These are phyloP conservation scores for Malurus alboscapulatus DNA, from an alignment of 2,113 vertebrate species.

Conservation along the genomic window DNA sequence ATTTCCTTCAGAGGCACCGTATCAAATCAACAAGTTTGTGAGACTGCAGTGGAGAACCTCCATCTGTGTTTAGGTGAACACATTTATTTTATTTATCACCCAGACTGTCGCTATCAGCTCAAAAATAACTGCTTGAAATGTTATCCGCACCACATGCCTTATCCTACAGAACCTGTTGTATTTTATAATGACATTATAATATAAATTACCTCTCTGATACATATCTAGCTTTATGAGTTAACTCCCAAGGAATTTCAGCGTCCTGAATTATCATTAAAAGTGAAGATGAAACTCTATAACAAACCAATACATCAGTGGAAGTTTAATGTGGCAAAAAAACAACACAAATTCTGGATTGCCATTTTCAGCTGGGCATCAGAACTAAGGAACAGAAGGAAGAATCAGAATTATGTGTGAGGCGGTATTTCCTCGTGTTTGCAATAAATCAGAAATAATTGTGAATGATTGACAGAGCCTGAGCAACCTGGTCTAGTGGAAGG, in stretches of 20 bases:
- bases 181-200: neutral
- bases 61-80: neutral
- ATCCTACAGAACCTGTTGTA: neutral
- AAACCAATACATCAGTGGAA: neutral
- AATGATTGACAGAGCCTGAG: neutral
- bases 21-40: neutral
- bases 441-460: neutral
- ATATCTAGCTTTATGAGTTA: neutral
- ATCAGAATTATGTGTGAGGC: neutral
- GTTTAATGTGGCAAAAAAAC: neutral
- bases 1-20: neutral
- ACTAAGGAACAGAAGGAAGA: neutral
- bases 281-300: neutral
- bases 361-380: neutral
- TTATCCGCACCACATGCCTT: neutral
- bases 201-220: neutral
- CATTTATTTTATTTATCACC: slow-evolving; percentile 22
- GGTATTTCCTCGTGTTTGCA: neutral
- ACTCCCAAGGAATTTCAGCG: neutral
- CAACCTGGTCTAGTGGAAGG: neutral
- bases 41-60: neutral
- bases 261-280: neutral
- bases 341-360: neutral
- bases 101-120: neutral
- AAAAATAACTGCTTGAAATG: neutral